Base-by-base conservation (phyloP, 2,113 vertebrate genomes). In the Solea solea region DNA sequence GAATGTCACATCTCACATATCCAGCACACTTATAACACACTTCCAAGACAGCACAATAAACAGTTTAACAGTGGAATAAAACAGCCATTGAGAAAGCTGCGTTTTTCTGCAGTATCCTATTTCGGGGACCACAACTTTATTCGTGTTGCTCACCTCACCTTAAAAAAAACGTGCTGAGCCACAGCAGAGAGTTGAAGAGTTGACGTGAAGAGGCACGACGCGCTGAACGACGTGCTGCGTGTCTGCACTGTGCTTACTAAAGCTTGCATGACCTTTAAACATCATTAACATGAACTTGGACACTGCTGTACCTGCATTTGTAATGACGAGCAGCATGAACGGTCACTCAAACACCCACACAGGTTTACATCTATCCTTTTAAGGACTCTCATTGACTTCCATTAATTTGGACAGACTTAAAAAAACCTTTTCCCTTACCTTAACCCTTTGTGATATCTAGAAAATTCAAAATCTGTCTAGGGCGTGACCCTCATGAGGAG, bases 181-280 rank as follows among this genome's bases (percentile, higher is more conserved):
- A 44, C 64, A 50, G 55, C 49, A 41, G 44, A 76, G 48, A 25
- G 44, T 48, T 12, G 25, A 50, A 11, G 7, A 10, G 48, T n/a
- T n/a, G 61, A 65, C 65, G 51, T 58, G 52, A 39, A 55, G 49
- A 55, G 28, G 41, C 12, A 57, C 52, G 12, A 52, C 67, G 41
- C 5, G 42, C 76, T 41, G 63, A 34, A 34, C 28, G 5, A 34
- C 65, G 46, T 34, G 54, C 44, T 62, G 58, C 3, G 64, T 54
- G 54, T 74, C 44, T 15, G 57, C 61, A 25, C 60, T 51, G 42
- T 42, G 71, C 53, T 41, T 45, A 45, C 61, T 75, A 80, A 80
- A 74, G 76, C 78, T 78, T 53, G 54, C 64, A 64, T 89, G 88
- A 93, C 90, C 89, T 93, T 90, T 88, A 80, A 80, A 83, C 78